Base-by-base conservation (phyloP, 2,888 invertebrate species). In the Eilema griseolum region DNA sequence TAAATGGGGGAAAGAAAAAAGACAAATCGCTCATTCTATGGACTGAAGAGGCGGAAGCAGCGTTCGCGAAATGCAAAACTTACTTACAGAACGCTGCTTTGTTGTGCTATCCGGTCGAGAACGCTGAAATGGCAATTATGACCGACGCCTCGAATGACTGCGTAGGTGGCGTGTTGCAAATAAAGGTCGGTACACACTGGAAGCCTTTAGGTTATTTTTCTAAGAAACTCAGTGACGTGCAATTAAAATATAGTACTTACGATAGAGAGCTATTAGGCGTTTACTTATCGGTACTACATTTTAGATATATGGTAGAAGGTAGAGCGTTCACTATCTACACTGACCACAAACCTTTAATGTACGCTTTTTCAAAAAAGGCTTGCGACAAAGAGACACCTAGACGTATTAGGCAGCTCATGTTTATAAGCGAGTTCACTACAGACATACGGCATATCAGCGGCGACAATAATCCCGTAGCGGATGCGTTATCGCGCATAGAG, bases 21-120 rank as follows among this genome's bases (percentile, higher is more conserved):
- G 69, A 74, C n/a, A 71, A 71, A 31, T 24, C 63, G 3, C 28
- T 28, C 12, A 73, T 73, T 24, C 0, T 0, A 8, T 73, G 68
- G 73, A 63, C 33, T 3, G 62, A 66, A 12, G 24, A 28, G 12
- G 61, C 66, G 10, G 63, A 64, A 14, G 11, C n/a, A 7, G 68
- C 70, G 14, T 75, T 73, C 26, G 46, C 61, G 5, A 33, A 74
- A 20, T 72, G 68, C 31, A 72, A 70, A 41, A 26, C n/a, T 10
- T 37, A 57, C 28, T 52, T 71, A 61, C 31, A 69, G 61, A 20
- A 52, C 11, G 62, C 66, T 10, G 59, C 61, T 11, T 56, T 62
- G 12, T 56, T 75, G 26, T 72, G 41, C 1, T 61, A 71, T 37
- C 70, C 72, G 41, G 24, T 62, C 2, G n/a, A 16, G 2, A 41